These are phyloP conservation scores for Gorsachius goisagi DNA, from an alignment of 2,113 vertebrate genomes.

Conservation along the genomic window DNA sequence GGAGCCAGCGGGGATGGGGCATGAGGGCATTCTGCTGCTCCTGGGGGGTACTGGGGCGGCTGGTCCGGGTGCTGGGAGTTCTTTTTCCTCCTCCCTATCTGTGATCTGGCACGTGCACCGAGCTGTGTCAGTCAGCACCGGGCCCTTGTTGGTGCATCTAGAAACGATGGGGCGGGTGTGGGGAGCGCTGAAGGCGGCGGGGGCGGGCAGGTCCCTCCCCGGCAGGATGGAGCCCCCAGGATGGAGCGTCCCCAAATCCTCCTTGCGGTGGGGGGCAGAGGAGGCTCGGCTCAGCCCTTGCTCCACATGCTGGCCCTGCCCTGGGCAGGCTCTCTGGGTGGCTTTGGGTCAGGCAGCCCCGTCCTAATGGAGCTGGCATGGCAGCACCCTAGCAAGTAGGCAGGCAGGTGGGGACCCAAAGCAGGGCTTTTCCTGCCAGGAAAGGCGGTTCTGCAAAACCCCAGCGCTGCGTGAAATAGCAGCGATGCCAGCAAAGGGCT, in stretches of 20 bases:
- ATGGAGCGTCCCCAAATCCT: neutral
- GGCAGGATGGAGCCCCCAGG: neutral
- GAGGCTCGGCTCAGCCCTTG: neutral
- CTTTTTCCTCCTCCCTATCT: neutral
- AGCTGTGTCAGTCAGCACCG: neutral
- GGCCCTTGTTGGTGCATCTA: rapidly evolving
- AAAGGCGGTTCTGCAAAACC: neutral
- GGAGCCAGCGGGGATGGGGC: neutral
- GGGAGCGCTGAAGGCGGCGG: neutral
- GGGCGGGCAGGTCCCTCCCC: neutral
- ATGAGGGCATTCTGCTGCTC: neutral
- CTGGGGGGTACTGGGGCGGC: neutral
- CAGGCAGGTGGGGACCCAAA: neutral
- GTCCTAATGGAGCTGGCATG: neutral
- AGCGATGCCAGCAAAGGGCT: neutral
- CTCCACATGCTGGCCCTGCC: rapidly evolving
- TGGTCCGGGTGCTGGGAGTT: neutral
- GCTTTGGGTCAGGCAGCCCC: neutral
- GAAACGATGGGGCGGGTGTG: neutral
- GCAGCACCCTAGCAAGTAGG: neutral
- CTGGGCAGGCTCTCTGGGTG: neutral
- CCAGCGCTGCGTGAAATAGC: rapidly evolving
- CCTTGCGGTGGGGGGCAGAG: rapidly evolving
- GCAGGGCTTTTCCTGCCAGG: neutral
- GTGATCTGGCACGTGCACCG: rapidly evolving